Base-by-base conservation (phyloP, 1,140 invertebrate species). In the Lerema accius region DNA sequence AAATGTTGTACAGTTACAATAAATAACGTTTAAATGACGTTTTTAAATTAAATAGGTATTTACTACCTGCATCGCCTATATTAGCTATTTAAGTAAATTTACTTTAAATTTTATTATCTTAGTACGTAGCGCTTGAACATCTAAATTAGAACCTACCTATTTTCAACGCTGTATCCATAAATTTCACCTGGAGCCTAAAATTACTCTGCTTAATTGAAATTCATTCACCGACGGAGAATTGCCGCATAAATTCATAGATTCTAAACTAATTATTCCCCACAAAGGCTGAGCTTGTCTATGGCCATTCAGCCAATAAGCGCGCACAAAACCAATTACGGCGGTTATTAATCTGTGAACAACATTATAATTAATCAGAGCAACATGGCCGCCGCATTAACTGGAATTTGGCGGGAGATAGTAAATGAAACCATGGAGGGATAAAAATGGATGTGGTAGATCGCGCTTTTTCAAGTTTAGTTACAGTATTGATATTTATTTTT, bases 401-500 rank as follows among this genome's bases (percentile, higher is more conserved):
- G 53, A 58, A 58, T 58, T 58, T 58, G 53, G 53, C 53, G 53
- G 53, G 53, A 58, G 53, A 45, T 58, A 58, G 53, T 58, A 45
- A 58, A 58, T 58, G 40, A 58, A 26, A 58, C 43, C 53, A 3
- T 45, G 23, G 40, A 58, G 17, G 9, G 26, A 17, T 16, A 28
- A 7, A 11, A 32, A 58, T 13, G 40, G 53, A 58, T 58, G 35
- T 32, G 53, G 10, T n/a, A 45, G 10, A 7, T 32, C 3, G 28
- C 4, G 28, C 5, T 23, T 3, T 5, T 23, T 23, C 5, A 23
- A 23, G 19, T 23, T 23, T 5, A 23, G 19, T 23, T 3, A 3
- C 2, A 23, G 19, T 2, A 23, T 23, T 23, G 19, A 3, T 23
- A n/a, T n/a, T n/a, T n/a, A n/a, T n/a, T n/a, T n/a, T n/a, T n/a